Percentiles rank a stretch among this genome's conserved stretches.
Conservation (phyloP, 2,888 invertebrate genomes). For the Mellilla xanthometata region DNA sequence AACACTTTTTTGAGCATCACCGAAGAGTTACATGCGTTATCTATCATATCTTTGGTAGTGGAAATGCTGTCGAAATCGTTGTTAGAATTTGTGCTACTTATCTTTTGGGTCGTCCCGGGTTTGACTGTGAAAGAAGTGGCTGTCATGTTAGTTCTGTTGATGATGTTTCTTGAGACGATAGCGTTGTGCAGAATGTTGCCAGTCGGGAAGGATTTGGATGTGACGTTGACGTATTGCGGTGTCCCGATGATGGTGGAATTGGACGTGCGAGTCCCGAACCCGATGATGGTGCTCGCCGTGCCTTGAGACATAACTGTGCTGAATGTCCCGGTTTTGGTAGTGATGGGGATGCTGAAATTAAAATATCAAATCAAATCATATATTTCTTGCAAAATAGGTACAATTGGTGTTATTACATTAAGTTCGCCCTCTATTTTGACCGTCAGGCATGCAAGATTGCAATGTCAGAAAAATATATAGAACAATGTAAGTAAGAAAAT, state of each 20-base stretch:
- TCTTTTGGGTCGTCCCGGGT: conserved; percentile 61
- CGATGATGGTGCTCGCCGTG: conserved; percentile 72
- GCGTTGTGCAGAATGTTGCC: conserved; percentile 79
- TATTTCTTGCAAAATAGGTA: too few relatives aligned
- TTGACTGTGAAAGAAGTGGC: conserved; percentile 67
- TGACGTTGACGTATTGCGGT: conserved; percentile 75
- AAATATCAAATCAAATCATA: not conserved
- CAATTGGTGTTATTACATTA: too few relatives aligned
- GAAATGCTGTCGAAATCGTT: conserved; percentile 70
- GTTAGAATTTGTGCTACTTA: conserved; percentile 49
- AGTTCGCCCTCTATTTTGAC: too few relatives aligned
- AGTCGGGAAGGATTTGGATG: conserved; percentile 74
- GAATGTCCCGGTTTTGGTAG: conserved; percentile 68
- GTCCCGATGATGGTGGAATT: conserved; percentile 67
- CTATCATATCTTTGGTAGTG: conserved; percentile 77
- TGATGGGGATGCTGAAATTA: conserved; percentile 67
- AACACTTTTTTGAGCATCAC: conserved; percentile 79
- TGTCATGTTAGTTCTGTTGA: conserved; percentile 59
- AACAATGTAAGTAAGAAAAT: too few relatives aligned
- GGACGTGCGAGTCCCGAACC: conserved; percentile 68
- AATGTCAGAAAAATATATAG: too few relatives aligned
- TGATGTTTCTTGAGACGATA: conserved; percentile 73
- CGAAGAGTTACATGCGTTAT: conserved; percentile 76
- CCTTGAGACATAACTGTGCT: conserved; percentile 78
- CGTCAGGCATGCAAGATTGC: too few relatives aligned